Conservation (phyloP, 2,113 vertebrate species). For the Phalacrocorax aristotelis region DNA sequence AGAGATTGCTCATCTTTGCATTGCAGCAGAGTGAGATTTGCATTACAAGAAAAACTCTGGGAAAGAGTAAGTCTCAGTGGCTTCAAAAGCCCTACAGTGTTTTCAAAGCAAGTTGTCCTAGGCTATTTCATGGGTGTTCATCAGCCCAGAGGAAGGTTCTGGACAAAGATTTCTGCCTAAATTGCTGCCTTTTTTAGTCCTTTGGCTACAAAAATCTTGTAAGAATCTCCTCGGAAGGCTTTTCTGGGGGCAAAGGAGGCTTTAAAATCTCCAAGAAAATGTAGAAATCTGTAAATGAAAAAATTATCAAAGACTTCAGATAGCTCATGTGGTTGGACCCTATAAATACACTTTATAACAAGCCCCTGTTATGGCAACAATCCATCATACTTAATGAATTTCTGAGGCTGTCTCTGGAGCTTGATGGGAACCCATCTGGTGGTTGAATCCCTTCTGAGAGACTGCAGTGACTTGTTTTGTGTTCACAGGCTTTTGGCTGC, state of each 20-base stretch:
- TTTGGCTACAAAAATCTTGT: neutral
- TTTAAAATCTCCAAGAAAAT: neutral
- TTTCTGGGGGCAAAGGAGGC: neutral
- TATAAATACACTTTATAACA: neutral
- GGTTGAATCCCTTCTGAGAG: neutral
- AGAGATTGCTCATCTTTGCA: neutral
- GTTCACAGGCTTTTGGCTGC: neutral
- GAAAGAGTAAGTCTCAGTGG: neutral
- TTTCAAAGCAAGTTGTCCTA: neutral
- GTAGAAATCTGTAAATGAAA: neutral
- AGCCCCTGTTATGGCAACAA: neutral
- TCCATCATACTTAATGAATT: neutral
- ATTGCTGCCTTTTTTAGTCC: neutral
- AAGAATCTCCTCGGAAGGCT: neutral
- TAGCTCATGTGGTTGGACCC: neutral
- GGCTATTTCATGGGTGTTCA: constrained; percentile 3
- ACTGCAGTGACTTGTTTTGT: neutral
- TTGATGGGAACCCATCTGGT: neutral
- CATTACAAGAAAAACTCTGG: neutral
- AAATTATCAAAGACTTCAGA: neutral
- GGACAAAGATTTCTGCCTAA: neutral
- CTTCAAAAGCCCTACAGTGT: neutral
- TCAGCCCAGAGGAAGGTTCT: neutral
- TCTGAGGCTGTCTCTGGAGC: neutral
- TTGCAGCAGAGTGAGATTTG: neutral